Conservation (phyloP, 2,888 invertebrate species). For the Agriopis marginaria region DNA sequence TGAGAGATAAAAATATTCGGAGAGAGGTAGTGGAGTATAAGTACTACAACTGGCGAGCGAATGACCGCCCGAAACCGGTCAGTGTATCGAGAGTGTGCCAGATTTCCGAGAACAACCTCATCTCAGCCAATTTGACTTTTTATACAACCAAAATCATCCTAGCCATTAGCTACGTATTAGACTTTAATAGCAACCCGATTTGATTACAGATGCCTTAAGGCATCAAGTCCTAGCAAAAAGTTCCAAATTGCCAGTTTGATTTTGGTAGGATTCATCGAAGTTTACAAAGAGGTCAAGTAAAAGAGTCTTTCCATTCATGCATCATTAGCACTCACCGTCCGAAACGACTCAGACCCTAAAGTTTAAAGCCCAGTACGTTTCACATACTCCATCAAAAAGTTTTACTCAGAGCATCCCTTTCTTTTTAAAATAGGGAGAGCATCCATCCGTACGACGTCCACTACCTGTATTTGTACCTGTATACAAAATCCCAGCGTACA, state of each 20-base stretch:
- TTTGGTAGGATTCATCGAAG: conserved; percentile 11
- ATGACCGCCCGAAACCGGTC: conserved; percentile 62
- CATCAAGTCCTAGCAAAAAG: conserved; percentile 18
- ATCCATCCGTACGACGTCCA: conserved; percentile 77
- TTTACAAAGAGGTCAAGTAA: conserved; percentile 46
- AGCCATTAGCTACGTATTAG: conserved; percentile 56
- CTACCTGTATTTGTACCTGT: conserved; percentile 75
- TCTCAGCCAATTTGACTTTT: conserved; percentile 65
- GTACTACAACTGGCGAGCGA: conserved; percentile 41
- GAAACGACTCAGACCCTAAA: conserved; percentile 70
- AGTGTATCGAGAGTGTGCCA: conserved; percentile 55
- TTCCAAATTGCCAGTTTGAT: conserved; percentile 11
- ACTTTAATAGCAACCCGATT: conserved; percentile 41
- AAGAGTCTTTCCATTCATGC: conserved; percentile 71
- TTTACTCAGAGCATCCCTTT: conserved; percentile 72
- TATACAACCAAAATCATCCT: conserved; percentile 54
- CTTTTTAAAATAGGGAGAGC: conserved; percentile 73
- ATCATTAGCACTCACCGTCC: conserved; percentile 75
- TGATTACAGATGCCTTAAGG: conserved; percentile 37
- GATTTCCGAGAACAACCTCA: conserved; percentile 56
- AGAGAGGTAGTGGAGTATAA: conserved; percentile 36
- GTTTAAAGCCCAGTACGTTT: conserved; percentile 60
- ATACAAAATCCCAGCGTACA: conserved; percentile 78
- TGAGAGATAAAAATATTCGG: conserved; percentile 44
- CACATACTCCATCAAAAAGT: conserved; percentile 63